These are phyloP conservation scores for Xanthostigma xanthostigma DNA, from an alignment of 2,888 invertebrate genomes.

Conservation along the genomic window DNA sequence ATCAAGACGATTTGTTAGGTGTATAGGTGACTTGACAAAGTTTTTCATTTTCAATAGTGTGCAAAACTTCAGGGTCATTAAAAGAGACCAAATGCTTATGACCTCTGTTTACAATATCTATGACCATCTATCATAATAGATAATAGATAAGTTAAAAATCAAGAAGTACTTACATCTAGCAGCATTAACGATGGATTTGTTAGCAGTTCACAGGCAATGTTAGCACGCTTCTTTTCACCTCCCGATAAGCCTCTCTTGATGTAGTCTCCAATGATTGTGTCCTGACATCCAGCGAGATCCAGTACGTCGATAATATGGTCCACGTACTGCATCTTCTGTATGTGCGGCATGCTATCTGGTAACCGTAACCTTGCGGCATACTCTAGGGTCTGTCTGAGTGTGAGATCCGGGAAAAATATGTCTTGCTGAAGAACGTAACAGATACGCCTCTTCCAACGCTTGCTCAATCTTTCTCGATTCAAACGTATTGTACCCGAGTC, in stretches of 20 bases:
- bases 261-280: constrained; percentile 65
- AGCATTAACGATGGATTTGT: constrained; percentile 68
- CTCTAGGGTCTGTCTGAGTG: constrained; percentile 59
- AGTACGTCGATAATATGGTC: constrained; percentile 62
- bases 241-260: constrained; percentile 63
- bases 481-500: constrained; percentile 47
- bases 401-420: constrained; percentile 65
- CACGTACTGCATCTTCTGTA: constrained; percentile 61
- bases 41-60: no score
- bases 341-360: constrained; percentile 53
- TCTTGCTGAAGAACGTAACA: constrained; percentile 73
- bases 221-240: constrained; percentile 70
- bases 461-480: constrained; percentile 47
- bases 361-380: constrained; percentile 41
- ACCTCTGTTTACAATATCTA: no score
- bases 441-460: constrained; percentile 56
- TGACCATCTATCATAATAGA: no score
- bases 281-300: constrained; percentile 56
- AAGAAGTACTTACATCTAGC: constrained; percentile 48
- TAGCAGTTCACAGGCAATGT: constrained; percentile 67
- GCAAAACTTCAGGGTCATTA: no score
- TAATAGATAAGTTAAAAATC: neutral
- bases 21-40: no score
- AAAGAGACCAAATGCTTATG: no score
- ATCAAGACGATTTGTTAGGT: no score